Evolutionary conservation across 2,113 vertebrate species (phyloP), one percentile per base, ranked within the genome.

Genomic region (Phylloscopus trochiloides): DNA sequence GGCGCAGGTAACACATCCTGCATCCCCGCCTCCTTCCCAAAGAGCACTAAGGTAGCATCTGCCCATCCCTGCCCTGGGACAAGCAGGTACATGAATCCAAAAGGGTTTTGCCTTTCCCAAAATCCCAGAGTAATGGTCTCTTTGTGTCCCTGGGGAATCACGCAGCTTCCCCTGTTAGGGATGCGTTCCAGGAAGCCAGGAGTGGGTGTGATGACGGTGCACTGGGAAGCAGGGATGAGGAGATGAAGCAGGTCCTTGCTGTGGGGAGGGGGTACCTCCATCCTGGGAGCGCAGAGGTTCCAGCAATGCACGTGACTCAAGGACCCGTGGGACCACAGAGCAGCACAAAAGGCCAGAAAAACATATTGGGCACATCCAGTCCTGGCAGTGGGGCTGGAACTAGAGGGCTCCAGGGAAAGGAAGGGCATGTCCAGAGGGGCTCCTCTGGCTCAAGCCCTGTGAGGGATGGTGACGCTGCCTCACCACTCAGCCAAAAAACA

Each of bases 281-380:
- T 61, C 47, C 72, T 48, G 63, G 45, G 61, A 75, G 52, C 31
- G 1, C 0, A 1, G 29, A 4, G 38, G n/a, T 22, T 51, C 36
- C 51, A n/a, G 61, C 47, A 62, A 6, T 1, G 2, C 29, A 4
- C 1, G 2, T 81, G 85, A 86, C 57, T 70, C 67, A 21, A 45
- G 68, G 47, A 47, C 55, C 59, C 9, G 0, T 34, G 80, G 76
- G 80, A 87, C 51, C 72, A 65, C 38, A 26, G 62, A 75, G 40
- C 0, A 9, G 87, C 90, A 94, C 59, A 80, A 85, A 88, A 87
- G 43, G 92, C 57, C 88, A 94, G 42, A 62, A 84, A 87, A 94
- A 67, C 84, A 86, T n/a, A 42, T 4, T 0, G 2, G 83, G 90
- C 68, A 83, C 80, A 70, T 77, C 62, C 76, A 70, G 94, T 90